Evolutionary conservation across 2,113 vertebrate species (phyloP), one percentile per base, ranked within the genome.

Genomic region (Larimichthys crocea): DNA sequence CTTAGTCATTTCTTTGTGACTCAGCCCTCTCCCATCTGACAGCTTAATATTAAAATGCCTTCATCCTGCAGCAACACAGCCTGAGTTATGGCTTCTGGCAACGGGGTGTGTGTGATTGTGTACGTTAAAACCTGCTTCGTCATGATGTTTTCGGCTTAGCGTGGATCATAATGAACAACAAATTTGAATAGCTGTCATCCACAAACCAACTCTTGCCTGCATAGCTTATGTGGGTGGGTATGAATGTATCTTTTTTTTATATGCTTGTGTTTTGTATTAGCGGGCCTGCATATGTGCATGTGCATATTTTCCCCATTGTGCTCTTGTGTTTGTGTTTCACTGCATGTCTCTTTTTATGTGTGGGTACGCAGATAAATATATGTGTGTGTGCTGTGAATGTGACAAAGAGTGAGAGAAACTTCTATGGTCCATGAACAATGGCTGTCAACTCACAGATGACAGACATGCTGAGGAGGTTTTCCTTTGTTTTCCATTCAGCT

Each of bases 11-110:
- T 84, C 60, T 79, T 76, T 89, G 74, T 87, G 89, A 79, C 82
- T 85, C 84, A 85, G 57, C 65, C 72, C 52, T 78, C 82, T 88
- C 22, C 29, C 44, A 48, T 71, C 79, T 82, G 83, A 91, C 87
- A 86, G 86, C 84, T 87, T 90, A 79, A 87, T 89, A 89, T 89
- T 85, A 85, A 91, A 91, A 91, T 81, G 85, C 79, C 74, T 83
- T 90, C 83, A 86, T 86, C 76, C 88, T 61, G 62, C 86, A 79
- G 84, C 79, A 79, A 74, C 84, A 69, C 35, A 24, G 48, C 44
- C 73, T 78, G 85, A 91, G 76, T 86, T 91, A 87, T 83, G 49
- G 87, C 76, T 73, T 80, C 56, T 80, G 62, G 72, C 55, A 22
- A 22, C 10, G 0, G 59, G 73, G 59, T 64, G 79, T 69, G 74